Base-by-base conservation (phyloP, 2,113 vertebrate genomes). In the Nematolebias whitei region DNA sequence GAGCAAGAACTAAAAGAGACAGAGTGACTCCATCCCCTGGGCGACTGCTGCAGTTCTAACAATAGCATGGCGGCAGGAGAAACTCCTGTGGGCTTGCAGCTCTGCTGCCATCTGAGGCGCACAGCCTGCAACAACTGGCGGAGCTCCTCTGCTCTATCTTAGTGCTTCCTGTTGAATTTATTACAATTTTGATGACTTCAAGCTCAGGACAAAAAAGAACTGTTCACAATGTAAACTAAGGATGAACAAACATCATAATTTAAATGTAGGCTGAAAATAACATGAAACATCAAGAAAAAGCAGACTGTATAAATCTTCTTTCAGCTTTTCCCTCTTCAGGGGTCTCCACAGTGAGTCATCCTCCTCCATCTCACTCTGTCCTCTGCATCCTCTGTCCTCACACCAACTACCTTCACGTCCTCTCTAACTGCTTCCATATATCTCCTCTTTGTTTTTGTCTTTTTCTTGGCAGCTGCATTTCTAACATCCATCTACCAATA, bases 21-120 rank as follows among this genome's bases (percentile, higher is more conserved):
- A 45, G 18, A 90, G 85, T 79, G 69, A 51, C 60, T 82, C 50
- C 56, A 52, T 87, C 86, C 83, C 85, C 73, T 63, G 80, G 79
- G 86, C 83, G 63, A 52, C 85, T 80, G 74, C 77, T 79, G 74
- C 82, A 65, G 72, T 80, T 87, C 88, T 87, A 89, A 88, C 85
- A 88, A 89, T 88, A 91, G 88, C 82, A 76, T 56, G 63, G 74
- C 79, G 79, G 78, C 63, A 50, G 81, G 74, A 84, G 83, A 78
- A 80, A 56, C 82, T 88, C 88, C 84, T 85, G 80, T 59, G 84
- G 84, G 79, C 63, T 78, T 51, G 76, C 71, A 69, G 76, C 71
- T 80, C 73, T 53, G 58, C 63, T 9, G 38, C 79, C 77, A 71
- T 77, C 52, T 35, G 68, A 84, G 70, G 74, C 71, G 71, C 63